Base-by-base conservation (phyloP, 2,113 vertebrate genomes). In the Ageneiosus marmoratus region DNA sequence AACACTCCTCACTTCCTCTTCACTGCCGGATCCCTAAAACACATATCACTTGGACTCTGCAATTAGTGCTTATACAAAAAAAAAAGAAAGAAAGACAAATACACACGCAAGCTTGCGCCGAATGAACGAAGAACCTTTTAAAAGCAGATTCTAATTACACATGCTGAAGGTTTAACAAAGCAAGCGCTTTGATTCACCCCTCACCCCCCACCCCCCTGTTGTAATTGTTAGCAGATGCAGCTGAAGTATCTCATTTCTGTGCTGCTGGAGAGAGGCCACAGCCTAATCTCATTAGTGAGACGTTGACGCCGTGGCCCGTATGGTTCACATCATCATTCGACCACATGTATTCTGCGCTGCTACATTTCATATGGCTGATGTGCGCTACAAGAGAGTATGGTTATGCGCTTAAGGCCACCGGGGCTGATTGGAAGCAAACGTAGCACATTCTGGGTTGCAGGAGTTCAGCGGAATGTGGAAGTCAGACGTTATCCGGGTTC, bases 211-310 rank as follows among this genome's bases (percentile, higher is more conserved):
- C 89, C 78, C 55, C n/a, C 74, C 70, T 85, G 79, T 88, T 86
- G 88, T 93, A 94, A 94, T 94, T 95, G 92, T 94, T 92, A 91
- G 86, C 94, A 94, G 93, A 94, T 94, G 94, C 86, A 88, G 91
- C 90, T 91, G 84, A 90, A 94, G 91, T 88, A 91, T 94, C 91
- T 92, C 87, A 89, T 89, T 88, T 87, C 86, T 80, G 73, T 72
- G 79, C 74, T 74, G 53, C 80, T 88, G 89, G 90, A 92, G 83
- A 85, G 76, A 86, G 77, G 93, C 93, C 92, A 89, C 85, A 92
- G 92, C 88, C 91, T 94, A 92, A 94, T 94, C 92, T 94, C 91
- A 93, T 94, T 94, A 94, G 89, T 86, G 89, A 83, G 89, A 92
- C 87, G 87, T 91, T 92, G 90, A 90, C 89, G 89, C 90, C 85